Percentiles rank a stretch among this genome's conserved stretches.
Conservation (phyloP, 2,113 vertebrate species). For the Antechinus stuartii region DNA sequence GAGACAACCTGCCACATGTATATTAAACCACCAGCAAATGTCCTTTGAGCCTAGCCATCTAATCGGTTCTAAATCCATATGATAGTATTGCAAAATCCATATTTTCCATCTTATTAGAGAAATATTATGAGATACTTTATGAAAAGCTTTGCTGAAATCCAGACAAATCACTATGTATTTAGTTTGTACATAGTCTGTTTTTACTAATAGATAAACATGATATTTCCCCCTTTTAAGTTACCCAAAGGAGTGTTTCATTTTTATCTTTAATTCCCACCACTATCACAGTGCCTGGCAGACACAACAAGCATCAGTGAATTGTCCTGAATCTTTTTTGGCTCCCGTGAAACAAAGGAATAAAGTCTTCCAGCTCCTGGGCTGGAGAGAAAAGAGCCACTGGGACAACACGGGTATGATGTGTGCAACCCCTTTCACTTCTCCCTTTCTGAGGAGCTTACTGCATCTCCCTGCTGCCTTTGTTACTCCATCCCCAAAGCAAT, state of each 20-base stretch:
- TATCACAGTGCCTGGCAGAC: background rate
- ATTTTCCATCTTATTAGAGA: background rate
- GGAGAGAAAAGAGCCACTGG: background rate
- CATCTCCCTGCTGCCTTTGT: background rate
- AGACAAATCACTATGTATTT: background rate
- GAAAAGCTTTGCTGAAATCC: background rate
- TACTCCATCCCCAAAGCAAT: background rate
- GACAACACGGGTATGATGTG: background rate
- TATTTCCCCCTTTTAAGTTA: background rate
- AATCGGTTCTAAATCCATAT: background rate
- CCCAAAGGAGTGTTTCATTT: background rate
- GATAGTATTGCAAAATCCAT: background rate
- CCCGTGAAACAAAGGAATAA: background rate
- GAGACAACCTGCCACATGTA: background rate
- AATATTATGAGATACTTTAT: background rate
- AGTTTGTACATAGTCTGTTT: background rate
- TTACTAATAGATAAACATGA: background rate
- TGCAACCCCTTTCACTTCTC: background rate
- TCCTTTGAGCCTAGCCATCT: background rate
- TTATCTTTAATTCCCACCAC: background rate
- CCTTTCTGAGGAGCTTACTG: background rate
- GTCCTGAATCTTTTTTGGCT: background rate
- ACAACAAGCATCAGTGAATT: background rate
- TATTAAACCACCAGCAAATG: background rate
- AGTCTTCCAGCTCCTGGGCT: background rate